A percentile compares a stretch with the other conserved stretches of the same genome.
These are phyloP conservation scores for Semibalanus balanoides DNA, from an alignment of 1,140 invertebrate species.

Conservation along the genomic window DNA sequence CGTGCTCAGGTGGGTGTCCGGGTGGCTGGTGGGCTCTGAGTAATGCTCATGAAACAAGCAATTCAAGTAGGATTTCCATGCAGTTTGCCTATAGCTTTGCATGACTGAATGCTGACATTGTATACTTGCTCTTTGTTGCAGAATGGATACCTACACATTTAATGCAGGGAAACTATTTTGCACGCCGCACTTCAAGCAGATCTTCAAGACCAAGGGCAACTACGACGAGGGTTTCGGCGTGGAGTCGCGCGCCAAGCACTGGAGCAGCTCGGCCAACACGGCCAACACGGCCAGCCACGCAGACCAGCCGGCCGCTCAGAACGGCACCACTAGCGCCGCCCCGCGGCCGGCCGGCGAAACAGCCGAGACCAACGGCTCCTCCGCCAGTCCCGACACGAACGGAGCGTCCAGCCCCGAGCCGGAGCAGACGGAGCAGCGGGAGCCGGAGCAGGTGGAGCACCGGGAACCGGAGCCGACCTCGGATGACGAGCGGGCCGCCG, in stretches of 20 bases:
- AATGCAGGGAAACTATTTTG: constrained; percentile 30
- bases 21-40: no score
- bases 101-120: no score
- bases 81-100: no score
- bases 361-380: background rate
- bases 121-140: background rate
- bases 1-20: constrained; percentile 46
- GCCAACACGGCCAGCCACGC: background rate
- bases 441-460: background rate
- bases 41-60: no score
- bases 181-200: constrained; percentile 62
- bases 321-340: no score
- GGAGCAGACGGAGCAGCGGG: background rate
- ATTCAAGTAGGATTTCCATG: no score
- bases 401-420: background rate
- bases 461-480: background rate
- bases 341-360: background rate
- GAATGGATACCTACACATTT: background rate
- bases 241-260: background rate
- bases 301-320: background rate
- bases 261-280: background rate
- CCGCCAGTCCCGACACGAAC: background rate
- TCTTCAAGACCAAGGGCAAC: constrained; percentile 69
- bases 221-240: constrained; percentile 42
- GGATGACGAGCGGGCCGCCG: background rate